phyloP scores from a whole-genome alignment of 2,888 invertebrate genomes.

The Apotomis capreana region DNA sequence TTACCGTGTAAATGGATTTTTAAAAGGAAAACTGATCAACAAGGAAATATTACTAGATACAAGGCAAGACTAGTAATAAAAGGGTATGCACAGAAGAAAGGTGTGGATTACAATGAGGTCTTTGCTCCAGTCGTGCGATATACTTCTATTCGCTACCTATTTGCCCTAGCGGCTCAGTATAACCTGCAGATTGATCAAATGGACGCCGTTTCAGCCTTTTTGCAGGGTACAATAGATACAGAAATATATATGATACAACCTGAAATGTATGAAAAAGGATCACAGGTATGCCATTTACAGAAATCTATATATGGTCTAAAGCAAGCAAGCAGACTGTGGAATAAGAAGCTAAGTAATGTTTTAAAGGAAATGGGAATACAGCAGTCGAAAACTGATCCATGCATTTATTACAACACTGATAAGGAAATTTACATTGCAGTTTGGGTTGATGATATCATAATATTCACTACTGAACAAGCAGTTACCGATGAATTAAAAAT shows the following conservation, averaged over 20 bases:
- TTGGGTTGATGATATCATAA: constrained; percentile 46
- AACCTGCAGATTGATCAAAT: constrained; percentile 30
- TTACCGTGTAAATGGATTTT: constrained; percentile 44
- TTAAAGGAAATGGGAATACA: constrained; percentile 38
- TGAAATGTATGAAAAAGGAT: constrained; percentile 30
- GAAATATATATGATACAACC: constrained; percentile 39
- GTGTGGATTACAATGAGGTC: constrained; percentile 40
- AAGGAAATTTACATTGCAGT: constrained; percentile 42
- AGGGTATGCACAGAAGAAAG: constrained; percentile 40
- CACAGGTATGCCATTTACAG: constrained; percentile 34
- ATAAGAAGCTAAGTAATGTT: constrained; percentile 42
- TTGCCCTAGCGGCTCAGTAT: constrained; percentile 39
- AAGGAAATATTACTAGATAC: constrained; percentile 43
- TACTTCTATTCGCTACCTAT: constrained; percentile 34
- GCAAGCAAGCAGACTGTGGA: constrained; percentile 48
- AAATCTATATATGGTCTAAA: constrained; percentile 44
- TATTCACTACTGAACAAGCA: constrained; percentile 4
- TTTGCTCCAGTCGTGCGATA: constrained; percentile 42
- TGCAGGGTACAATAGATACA: not conserved
- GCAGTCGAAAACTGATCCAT: constrained; percentile 43
- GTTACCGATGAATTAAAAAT: constrained; percentile 29
- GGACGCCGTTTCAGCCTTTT: constrained; percentile 37
- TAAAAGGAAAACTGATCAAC: constrained; percentile 45
- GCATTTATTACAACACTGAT: constrained; percentile 32
- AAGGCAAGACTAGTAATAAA: constrained; percentile 46